Evolutionary conservation across 2,113 vertebrate species (phyloP).

Genomic region (Bettongia penicillata): DNA sequence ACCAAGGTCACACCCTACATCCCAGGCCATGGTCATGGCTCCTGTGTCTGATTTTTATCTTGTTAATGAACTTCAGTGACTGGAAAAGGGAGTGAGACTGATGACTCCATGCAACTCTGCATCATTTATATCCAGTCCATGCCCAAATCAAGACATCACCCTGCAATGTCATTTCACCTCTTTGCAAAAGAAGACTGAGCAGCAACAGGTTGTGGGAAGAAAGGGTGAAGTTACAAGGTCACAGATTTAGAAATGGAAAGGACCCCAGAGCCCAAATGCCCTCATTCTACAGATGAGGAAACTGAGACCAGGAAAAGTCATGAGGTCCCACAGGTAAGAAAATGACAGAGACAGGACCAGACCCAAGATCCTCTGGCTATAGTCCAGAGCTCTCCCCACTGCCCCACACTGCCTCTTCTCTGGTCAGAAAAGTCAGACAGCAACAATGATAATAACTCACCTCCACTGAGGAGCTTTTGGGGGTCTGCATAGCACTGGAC

Average conservation of each 20-base stretch:
- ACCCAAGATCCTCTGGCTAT: too few species aligned
- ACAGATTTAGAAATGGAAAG: background rate
- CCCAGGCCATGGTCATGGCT: too few species aligned
- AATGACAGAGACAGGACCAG: background rate
- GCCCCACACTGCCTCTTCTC: background rate
- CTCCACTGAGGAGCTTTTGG: background rate
- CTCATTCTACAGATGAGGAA: background rate
- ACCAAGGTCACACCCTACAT: background rate
- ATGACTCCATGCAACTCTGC: too few species aligned
- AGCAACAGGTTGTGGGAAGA: background rate
- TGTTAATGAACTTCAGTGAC: too few species aligned
- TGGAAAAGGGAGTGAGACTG: background rate
- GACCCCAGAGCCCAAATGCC: background rate
- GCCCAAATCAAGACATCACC: background rate
- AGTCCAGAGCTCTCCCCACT: background rate
- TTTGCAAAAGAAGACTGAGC: background rate
- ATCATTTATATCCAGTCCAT: background rate
- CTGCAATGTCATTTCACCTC: background rate
- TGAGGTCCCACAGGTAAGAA: background rate
- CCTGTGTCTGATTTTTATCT: too few species aligned
- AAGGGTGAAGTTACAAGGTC: background rate
- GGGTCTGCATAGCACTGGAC: background rate
- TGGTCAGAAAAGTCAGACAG: background rate
- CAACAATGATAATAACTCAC: background rate
- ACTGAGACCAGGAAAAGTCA: background rate